Percentiles rank a stretch among this genome's conserved stretches.
These are phyloP conservation scores for Noctuana brunneofusca DNA, from an alignment of 2,888 invertebrate species.

Conservation along the genomic window DNA sequence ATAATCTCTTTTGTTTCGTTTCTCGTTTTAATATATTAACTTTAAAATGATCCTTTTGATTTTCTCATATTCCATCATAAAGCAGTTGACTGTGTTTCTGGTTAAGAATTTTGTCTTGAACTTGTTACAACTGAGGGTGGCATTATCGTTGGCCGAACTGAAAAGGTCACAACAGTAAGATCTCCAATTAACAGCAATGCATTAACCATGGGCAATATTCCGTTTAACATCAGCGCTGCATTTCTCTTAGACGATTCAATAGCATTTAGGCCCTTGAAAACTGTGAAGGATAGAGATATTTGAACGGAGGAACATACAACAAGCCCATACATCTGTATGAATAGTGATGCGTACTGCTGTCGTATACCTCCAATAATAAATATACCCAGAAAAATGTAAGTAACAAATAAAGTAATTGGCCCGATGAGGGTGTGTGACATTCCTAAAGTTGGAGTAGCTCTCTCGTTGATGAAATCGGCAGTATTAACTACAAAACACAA, in stretches of 20 bases:
- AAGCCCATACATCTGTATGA: conserved; percentile 60
- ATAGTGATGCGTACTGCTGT: conserved; percentile 49
- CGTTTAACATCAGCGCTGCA: conserved; percentile 55
- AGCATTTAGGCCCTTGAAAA: conserved; percentile 50
- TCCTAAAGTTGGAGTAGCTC: conserved; percentile 51
- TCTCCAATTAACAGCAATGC: conserved; percentile 58
- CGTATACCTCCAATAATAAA: conserved; percentile 48
- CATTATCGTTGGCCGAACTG: conserved; percentile 44
- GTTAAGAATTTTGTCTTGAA: conserved; percentile 29
- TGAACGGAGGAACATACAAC: conserved; percentile 53
- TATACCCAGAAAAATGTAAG: conserved; percentile 55
- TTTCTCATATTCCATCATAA: neutral
- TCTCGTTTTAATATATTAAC: no score
- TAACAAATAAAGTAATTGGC: conserved; percentile 59
- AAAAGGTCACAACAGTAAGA: conserved; percentile 54
- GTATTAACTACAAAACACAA: conserved; percentile 61
- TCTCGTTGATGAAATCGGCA: conserved; percentile 63
- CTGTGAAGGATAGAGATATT: conserved; percentile 49
- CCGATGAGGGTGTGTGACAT: conserved; percentile 58
- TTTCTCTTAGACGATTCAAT: conserved; percentile 36
- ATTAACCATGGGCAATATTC: conserved; percentile 61
- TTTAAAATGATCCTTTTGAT: neutral
- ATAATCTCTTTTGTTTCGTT: no score
- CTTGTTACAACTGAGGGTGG: conserved; percentile 34
- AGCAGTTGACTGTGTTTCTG: conserved; percentile 17